Evolutionary conservation across 2,888 invertebrate genomes (phyloP), one percentile per base, ranked within the genome.

Genomic region (Eumerus sabulonum): DNA sequence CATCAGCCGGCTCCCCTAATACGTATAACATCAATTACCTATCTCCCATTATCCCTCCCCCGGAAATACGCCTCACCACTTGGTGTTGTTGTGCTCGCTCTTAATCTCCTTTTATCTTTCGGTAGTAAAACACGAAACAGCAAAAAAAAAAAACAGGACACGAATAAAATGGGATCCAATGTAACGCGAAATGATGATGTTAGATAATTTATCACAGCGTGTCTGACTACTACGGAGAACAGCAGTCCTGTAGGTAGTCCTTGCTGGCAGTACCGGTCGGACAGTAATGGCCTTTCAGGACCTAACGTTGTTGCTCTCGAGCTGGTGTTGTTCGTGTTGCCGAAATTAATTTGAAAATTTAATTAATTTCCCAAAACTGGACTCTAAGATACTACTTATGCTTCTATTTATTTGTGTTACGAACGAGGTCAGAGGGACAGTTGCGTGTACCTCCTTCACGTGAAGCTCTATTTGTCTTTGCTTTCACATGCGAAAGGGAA

Each of bases 111-210:
- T 47, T 54, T 54, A 54, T 64, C 53, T 64, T 11, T 36, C 14
- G 14, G 53, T 45, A 54, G 19, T 63, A 63, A 53, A 64, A 64
- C 38, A 44, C 45, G 14, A 45, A 44, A 35, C 40, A 16, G 35
- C n/a, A 45, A 27, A 57, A 14, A 4, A 53, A 16, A 36, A 14
- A n/a, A 9, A 45, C 27, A 27, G 13, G 13, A 19, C 9, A 19
- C 42, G 16, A 38, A 17, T 42, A 42, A 42, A 62, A 62, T 40
- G 18, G 19, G 27, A 27, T 19, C 48, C 40, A 38, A 50, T 45
- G 35, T 42, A 50, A 67, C 44, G 36, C 59, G 36, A 67, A 68
- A 68, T 59, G 51, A 68, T 68, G 68, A 68, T 68, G 68, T 68
- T 53, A 45, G 51, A 59, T 68, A 59, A 53, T 68, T 68, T 45